Conservation (phyloP, 2,113 vertebrate genomes). For the Parus major region DNA sequence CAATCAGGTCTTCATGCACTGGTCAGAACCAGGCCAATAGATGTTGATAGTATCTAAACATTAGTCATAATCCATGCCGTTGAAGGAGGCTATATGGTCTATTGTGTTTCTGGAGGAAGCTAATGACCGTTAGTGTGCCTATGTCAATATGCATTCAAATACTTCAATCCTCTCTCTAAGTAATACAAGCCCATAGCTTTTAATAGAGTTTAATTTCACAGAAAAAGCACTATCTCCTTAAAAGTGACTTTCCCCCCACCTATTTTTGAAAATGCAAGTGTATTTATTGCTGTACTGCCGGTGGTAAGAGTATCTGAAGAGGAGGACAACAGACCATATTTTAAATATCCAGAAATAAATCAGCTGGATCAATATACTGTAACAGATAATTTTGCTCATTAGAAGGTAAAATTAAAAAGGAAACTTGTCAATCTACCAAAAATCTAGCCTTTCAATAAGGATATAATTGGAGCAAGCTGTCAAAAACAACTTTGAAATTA, state of each 20-base stretch:
- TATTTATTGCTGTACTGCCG: not conserved
- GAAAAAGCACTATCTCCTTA: not conserved
- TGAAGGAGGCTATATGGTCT: not conserved
- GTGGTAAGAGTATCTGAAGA: not conserved
- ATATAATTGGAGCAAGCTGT: slow-evolving; percentile 65
- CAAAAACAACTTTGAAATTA: slow-evolving; percentile 59
- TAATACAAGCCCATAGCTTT: not conserved
- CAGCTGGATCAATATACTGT: slow-evolving; percentile 53
- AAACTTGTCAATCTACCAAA: slow-evolving; percentile 66
- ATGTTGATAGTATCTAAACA: not conserved
- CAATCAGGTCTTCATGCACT: not conserved
- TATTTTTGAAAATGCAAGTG: not conserved
- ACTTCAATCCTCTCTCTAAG: not conserved
- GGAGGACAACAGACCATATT: not conserved
- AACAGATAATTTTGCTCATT: slow-evolving; percentile 68
- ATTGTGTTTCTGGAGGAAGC: not conserved
- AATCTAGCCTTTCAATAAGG: slow-evolving; percentile 56
- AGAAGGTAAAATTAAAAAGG: slow-evolving; percentile 61
- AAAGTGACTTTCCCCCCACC: not conserved
- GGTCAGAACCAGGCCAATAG: not conserved
- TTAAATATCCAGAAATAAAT: slow-evolving; percentile 50
- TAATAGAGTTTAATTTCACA: not conserved
- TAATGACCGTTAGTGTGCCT: not conserved
- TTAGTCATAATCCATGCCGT: not conserved
- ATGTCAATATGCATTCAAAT: not conserved